phyloP scores from a whole-genome alignment of 1,140 invertebrate species.

The Calycopis cecrops region DNA sequence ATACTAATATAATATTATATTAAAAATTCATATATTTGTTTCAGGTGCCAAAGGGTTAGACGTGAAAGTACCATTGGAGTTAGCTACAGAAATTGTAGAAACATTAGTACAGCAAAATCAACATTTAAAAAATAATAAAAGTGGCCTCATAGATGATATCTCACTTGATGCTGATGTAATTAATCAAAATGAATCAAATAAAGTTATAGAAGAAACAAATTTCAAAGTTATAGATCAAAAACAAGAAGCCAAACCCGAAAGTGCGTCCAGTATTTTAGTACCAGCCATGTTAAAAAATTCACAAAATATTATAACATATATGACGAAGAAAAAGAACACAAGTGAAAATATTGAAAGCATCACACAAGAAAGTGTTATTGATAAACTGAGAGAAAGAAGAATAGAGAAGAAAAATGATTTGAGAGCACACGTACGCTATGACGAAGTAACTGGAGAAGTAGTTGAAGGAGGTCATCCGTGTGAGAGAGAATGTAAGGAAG shows the following conservation, averaged over 20 bases:
- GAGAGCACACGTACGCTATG: slow-evolving; percentile 49
- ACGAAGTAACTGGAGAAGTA: slow-evolving; percentile 60
- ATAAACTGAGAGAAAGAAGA: slow-evolving; percentile 25
- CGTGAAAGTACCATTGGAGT: slow-evolving; percentile 20
- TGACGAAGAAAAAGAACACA: slow-evolving; percentile 28
- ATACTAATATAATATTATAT: slow-evolving; percentile 10
- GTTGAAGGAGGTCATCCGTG: slow-evolving; percentile 65
- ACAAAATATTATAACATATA: slow-evolving; percentile 31
- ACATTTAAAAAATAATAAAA: slow-evolving; percentile 22
- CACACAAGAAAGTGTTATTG: slow-evolving; percentile 20
- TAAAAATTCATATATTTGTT: no score
- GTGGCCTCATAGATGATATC: slow-evolving; percentile 20
- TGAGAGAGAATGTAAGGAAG: slow-evolving; percentile 68
- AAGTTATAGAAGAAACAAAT: slow-evolving; percentile 18
- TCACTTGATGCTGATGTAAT: slow-evolving; percentile 23
- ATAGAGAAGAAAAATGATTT: slow-evolving; percentile 38
- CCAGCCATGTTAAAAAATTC: slow-evolving; percentile 34
- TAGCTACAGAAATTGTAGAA: slow-evolving; percentile 27
- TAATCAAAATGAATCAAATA: slow-evolving; percentile 23
- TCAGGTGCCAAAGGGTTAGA: slow-evolving; percentile 47
- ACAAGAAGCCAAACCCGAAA: slow-evolving; percentile 35
- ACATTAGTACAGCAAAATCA: slow-evolving; percentile 26
- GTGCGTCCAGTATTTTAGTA: slow-evolving; percentile 52
- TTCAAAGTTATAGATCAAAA: slow-evolving; percentile 36
- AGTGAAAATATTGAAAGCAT: slow-evolving; percentile 19